These are phyloP conservation scores for Bubo scandiacus DNA, from an alignment of 2,113 vertebrate species.

Conservation along the genomic window DNA sequence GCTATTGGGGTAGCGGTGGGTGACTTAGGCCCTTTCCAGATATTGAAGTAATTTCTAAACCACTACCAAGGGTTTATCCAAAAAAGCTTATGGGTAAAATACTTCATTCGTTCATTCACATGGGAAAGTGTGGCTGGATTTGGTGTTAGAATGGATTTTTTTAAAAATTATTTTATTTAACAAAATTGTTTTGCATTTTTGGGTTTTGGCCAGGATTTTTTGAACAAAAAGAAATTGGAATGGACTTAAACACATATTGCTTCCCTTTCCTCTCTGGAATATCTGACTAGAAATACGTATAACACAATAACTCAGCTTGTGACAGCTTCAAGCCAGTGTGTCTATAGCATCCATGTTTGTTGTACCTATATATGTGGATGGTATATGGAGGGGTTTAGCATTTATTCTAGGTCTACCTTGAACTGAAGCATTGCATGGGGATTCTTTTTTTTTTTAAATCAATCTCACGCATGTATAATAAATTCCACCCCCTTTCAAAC, in stretches of 20 bases:
- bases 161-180: background rate
- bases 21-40: background rate
- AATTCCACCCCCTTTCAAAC: slow-evolving; percentile 62
- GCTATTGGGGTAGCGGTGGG: background rate
- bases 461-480: slow-evolving; percentile 24
- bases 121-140: background rate
- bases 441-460: background rate
- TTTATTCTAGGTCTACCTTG: slow-evolving; percentile 2
- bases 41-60: background rate
- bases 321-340: background rate
- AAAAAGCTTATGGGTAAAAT: background rate
- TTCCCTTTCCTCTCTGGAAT: background rate
- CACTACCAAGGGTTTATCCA: background rate
- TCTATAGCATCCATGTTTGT: background rate
- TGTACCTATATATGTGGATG: slow-evolving; percentile 11
- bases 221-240: background rate
- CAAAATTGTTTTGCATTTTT: background rate
- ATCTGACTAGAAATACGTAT: slow-evolving; percentile 1
- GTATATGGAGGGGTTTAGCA: background rate
- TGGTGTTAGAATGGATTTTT: background rate
- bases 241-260: background rate
- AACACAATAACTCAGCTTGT: background rate
- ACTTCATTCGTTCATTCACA: background rate
- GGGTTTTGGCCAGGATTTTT: background rate
- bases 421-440: slow-evolving; percentile 12